Evolutionary conservation across 2,113 vertebrate species (phyloP), one percentile per base, ranked within the genome.

Genomic region (Capreolus pygargus): DNA sequence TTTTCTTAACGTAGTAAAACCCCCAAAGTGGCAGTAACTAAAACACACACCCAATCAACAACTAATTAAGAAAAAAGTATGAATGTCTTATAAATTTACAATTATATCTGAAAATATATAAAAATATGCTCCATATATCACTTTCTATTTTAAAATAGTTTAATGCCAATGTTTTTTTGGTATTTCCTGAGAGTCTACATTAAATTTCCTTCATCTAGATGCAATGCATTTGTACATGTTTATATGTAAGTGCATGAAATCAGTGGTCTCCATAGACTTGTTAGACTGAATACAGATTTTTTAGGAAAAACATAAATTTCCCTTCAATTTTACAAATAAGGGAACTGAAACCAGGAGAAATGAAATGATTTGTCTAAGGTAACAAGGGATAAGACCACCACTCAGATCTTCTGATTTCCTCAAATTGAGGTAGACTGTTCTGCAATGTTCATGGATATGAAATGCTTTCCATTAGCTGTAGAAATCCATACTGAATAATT

Each of bases 91-190:
- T 25, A 85, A 96, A 92, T 55, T 50, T 67, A 95, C 83, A 94
- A 17, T 81, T 28, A 76, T 70, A 9, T 84, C 58, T 94, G 58
- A 85, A 82, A 91, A 92, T 43, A 87, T 5, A 21, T 58, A 74
- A 74, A 96, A 91, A 85, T 57, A 57, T 19, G 39, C n/a, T 58
- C 28, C 55, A 45, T 36, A 70, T 93, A 86, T 91, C 79, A 89
- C 23, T 92, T 76, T 57, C 60, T 54, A 47, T 89, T 87, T 93
- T 89, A 61, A 97, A 93, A 94, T 8, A 96, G 82, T 87, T 54
- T 36, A 47, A 61, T 86, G 28, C 17, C 43, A 88, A 74, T 21
- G 23, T n/a, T 89, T 70, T 70, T 28, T 89, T 67, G 23, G 30
- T 87, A 21, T 60, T 70, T 91, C 64, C 9, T 36, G 45, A 83